These are phyloP conservation scores for Gandaritis pyraliata DNA, from an alignment of 2,888 invertebrate species.

Conservation along the genomic window DNA sequence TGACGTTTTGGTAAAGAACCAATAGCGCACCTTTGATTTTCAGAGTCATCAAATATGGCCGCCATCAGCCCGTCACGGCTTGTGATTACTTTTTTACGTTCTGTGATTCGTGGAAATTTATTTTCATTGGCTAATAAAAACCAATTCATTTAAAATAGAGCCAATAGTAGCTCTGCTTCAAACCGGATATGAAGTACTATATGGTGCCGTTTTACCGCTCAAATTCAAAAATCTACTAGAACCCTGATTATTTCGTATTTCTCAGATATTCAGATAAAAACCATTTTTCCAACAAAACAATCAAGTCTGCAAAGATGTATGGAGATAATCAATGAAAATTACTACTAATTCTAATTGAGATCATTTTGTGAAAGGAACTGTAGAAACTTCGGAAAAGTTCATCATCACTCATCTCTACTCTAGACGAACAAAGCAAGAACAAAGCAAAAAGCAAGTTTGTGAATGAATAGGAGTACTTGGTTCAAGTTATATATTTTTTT, in stretches of 20 bases:
- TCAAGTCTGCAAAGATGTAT: too few species aligned
- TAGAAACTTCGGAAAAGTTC: too few species aligned
- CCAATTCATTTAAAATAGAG: conserved; percentile 21
- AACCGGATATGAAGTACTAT: conserved; percentile 51
- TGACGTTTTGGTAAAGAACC: conserved; percentile 73
- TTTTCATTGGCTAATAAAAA: conserved; percentile 58
- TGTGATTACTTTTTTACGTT: conserved; percentile 53
- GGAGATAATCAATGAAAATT: too few species aligned
- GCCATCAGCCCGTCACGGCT: conserved; percentile 47
- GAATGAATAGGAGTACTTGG: too few species aligned
- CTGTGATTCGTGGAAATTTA: conserved; percentile 65
- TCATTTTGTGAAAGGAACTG: too few species aligned
- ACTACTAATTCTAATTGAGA: too few species aligned
- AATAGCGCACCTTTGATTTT: conserved; percentile 65
- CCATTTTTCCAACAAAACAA: too few species aligned
- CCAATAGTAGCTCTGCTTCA: conserved; percentile 55
- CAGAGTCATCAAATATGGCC: conserved; percentile 72
- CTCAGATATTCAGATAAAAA: too few species aligned
- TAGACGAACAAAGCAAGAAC: too few species aligned
- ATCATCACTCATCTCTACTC: too few species aligned
- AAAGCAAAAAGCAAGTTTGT: too few species aligned
- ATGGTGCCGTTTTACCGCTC: conserved; percentile 59
- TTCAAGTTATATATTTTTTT: too few species aligned
- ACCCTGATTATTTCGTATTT: not conserved
- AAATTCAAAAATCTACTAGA: conserved; percentile 48